Percentiles rank a stretch among this genome's conserved stretches.
Conservation (phyloP, 2,113 vertebrate species). For the Nymphicus hollandicus region DNA sequence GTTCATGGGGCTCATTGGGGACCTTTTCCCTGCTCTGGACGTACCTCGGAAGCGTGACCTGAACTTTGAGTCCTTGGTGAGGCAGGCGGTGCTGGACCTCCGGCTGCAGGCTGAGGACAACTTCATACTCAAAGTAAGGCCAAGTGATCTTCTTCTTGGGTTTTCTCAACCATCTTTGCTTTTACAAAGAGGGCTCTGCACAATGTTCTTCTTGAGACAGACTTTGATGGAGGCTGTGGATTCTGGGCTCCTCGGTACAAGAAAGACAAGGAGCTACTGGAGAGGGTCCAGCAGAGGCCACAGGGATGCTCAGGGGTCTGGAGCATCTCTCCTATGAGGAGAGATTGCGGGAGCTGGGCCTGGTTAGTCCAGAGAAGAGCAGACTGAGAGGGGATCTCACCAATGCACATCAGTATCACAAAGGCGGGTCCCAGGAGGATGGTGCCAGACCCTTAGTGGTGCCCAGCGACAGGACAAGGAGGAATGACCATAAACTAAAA, state of each 20-base stretch:
- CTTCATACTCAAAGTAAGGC: conserved; percentile 90
- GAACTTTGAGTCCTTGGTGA: conserved; percentile 83
- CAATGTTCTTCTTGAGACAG: neutral
- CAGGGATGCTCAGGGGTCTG: neutral
- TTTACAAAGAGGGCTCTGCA: neutral
- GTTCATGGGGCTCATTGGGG: conserved; percentile 90
- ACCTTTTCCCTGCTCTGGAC: conserved; percentile 90
- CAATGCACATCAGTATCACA: neutral
- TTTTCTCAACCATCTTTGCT: neutral
- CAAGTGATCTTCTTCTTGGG: neutral
- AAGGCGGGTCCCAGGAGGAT: neutral
- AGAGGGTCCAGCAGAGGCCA: neutral
- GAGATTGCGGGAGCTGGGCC: neutral
- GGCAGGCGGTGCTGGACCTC: conserved; percentile 84
- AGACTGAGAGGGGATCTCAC: neutral
- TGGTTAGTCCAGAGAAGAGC: neutral
- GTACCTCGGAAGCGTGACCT: conserved; percentile 87
- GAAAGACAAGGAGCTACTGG: neutral
- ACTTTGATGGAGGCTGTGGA: neutral
- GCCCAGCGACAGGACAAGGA: neutral
- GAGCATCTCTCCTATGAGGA: neutral
- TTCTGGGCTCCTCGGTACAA: neutral
- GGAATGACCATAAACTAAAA: neutral
- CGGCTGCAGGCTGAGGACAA: conserved; percentile 91
- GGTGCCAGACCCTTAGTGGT: neutral